A percentile compares a stretch with the other conserved stretches of the same genome.
Conservation (phyloP, 2,888 invertebrate species). For the Andrena bucephala region DNA sequence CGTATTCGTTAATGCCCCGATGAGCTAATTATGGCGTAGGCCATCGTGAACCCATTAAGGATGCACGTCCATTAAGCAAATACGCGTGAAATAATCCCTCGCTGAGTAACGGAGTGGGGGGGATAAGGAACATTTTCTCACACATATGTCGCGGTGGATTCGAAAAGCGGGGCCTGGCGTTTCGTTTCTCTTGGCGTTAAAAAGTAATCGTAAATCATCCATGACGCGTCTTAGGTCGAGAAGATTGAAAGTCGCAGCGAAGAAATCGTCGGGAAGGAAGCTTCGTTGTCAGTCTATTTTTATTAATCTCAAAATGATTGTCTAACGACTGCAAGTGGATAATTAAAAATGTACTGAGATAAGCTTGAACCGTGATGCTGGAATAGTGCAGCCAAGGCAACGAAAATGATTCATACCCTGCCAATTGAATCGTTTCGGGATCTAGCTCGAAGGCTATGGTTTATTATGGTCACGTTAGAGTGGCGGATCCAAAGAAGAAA, state of each 20-base stretch:
- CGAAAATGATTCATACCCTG: slow-evolving; percentile 24
- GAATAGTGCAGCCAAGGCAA: slow-evolving; percentile 8
- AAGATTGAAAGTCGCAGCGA: background rate
- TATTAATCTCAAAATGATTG: too few relatives aligned
- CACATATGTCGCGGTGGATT: slow-evolving; percentile 17
- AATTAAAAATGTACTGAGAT: slow-evolving; percentile 1
- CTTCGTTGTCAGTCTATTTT: too few relatives aligned
- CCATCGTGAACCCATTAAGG: slow-evolving; percentile 30
- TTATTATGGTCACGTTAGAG: slow-evolving; percentile 46
- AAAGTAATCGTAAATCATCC: background rate
- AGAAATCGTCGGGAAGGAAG: background rate
- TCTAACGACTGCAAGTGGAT: background rate
- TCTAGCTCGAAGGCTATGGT: slow-evolving; percentile 42
- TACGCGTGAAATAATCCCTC: slow-evolving; percentile 45
- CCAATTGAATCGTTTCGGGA: slow-evolving; percentile 38
- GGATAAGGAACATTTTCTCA: slow-evolving; percentile 1
- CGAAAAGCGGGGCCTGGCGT: background rate
- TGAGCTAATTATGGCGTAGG: slow-evolving; percentile 39
- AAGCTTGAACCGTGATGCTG: background rate
- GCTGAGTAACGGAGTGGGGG: slow-evolving; percentile 16
- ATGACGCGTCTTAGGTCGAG: background rate
- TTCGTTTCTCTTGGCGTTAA: background rate
- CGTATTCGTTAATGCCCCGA: slow-evolving; percentile 1
- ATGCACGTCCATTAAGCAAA: slow-evolving; percentile 20
- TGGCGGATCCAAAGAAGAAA: slow-evolving; percentile 37